Evolutionary conservation across 2,797 vertebrate genomes (phyloP).

Genomic region (Muscicapa striata): DNA sequence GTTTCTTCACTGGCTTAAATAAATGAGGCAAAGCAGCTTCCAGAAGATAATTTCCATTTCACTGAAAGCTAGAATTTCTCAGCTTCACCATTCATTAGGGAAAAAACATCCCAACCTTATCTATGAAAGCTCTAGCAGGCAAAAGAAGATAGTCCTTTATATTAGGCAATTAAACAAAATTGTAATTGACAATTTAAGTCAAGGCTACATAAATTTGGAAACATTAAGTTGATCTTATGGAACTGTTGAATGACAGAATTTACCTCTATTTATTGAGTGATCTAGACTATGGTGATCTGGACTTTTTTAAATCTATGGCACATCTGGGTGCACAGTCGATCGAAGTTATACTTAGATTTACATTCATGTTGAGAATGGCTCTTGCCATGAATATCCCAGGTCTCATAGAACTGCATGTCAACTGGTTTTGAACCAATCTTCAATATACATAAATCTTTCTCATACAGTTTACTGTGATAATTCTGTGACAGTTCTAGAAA

Average conservation of each 20-base stretch:
- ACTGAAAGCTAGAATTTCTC: not conserved
- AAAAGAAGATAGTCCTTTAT: not conserved
- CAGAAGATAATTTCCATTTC: constrained; percentile 9
- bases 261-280: not conserved
- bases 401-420: not conserved
- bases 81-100: not conserved
- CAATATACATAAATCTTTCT: not conserved
- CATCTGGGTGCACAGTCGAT: not conserved
- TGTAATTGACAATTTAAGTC: not conserved
- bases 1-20: not conserved
- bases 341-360: not conserved
- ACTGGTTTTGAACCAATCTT: not conserved
- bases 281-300: not conserved
- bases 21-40: not conserved
- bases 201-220: not conserved
- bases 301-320: not conserved
- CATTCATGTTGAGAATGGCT: not conserved
- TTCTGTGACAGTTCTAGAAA: not conserved
- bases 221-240: not conserved
- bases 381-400: not conserved
- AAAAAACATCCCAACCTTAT: not conserved
- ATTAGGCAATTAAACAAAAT: not conserved
- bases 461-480: not conserved
- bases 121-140: not conserved
- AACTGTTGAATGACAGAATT: not conserved